Base-by-base conservation (phyloP, 2,888 invertebrate genomes). In the Schrankia costaestrigalis region DNA sequence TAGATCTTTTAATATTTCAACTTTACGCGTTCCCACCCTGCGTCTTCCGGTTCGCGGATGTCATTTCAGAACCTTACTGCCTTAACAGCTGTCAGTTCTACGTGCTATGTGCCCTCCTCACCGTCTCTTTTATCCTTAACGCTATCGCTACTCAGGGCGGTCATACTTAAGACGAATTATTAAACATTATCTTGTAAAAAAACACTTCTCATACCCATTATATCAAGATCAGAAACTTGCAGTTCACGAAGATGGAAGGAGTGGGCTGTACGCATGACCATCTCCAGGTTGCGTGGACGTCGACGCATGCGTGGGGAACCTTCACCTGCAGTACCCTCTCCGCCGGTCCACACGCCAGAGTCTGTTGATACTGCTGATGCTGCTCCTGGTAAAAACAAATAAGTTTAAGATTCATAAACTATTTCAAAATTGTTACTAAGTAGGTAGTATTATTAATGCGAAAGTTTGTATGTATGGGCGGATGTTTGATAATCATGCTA, bases 221-320 rank as follows among this genome's bases (percentile, higher is more conserved):
- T 86, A 60, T 89, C 89, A 9, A 89, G 63, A 43, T 89, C 88
- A 11, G 75, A 70, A 38, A 76, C 76, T 45, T 86, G 86, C 28
- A 93, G 78, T 61, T 95, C 94, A 14, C 92, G 81, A 2, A 95
- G 91, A 51, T 95, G 94, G 75, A 95, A 95, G 50, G 90, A 92
- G 61, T 94, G 93, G 0, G 93, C 87, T 26, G 92, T 93, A 22
- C 89, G 90, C 78, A 94, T 91, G 18, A 93, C 90, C 90, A 94
- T 92, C 72, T 93, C 92, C 23, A 94, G 77, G 67, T 92, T 93
- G 29, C 94, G 87, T 0, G 93, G 91, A 41, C 92, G 90, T 4
- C 89, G 77, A 10, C 82, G 78, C 26, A 78, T 61, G 40, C 65
- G 70, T 3, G 87, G 87, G 0, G 87, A 86, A n/a, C 71, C 58